These are phyloP conservation scores for Leucopsar rothschildi DNA, from an alignment of 2,113 vertebrate genomes.

Conservation along the genomic window DNA sequence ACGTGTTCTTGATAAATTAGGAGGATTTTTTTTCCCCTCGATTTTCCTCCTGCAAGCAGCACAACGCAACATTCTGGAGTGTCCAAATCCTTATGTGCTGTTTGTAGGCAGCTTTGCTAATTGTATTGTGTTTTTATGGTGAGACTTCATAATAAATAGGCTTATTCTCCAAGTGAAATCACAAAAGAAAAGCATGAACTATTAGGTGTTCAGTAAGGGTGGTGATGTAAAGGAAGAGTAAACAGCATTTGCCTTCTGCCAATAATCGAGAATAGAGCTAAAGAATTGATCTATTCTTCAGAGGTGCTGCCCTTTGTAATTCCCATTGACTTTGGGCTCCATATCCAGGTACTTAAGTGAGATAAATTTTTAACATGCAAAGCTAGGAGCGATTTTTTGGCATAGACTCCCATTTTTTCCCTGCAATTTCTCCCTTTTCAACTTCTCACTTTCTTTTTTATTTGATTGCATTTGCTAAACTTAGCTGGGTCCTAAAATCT, in stretches of 20 bases:
- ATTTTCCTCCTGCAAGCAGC: neutral
- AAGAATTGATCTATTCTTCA: constrained; percentile 9
- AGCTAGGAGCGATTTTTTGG: neutral
- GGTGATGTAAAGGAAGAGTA: neutral
- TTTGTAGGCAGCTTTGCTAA: neutral
- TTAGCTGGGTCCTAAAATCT: neutral
- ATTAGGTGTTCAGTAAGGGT: neutral
- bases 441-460: neutral
- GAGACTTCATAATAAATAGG: neutral
- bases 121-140: neutral
- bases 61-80: neutral
- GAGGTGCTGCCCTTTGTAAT: neutral
- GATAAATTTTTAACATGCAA: neutral
- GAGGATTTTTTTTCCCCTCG: neutral
- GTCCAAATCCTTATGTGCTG: neutral
- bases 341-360: neutral
- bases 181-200: neutral
- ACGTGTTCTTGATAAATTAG: neutral
- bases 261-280: neutral
- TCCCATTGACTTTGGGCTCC: neutral
- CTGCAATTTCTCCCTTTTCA: neutral
- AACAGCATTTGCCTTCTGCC: neutral
- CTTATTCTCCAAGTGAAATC: neutral
- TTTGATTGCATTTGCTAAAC: neutral
- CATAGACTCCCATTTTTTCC: neutral